phyloP scores from a whole-genome alignment of 2,113 vertebrate species.

The Lanius collurio region DNA sequence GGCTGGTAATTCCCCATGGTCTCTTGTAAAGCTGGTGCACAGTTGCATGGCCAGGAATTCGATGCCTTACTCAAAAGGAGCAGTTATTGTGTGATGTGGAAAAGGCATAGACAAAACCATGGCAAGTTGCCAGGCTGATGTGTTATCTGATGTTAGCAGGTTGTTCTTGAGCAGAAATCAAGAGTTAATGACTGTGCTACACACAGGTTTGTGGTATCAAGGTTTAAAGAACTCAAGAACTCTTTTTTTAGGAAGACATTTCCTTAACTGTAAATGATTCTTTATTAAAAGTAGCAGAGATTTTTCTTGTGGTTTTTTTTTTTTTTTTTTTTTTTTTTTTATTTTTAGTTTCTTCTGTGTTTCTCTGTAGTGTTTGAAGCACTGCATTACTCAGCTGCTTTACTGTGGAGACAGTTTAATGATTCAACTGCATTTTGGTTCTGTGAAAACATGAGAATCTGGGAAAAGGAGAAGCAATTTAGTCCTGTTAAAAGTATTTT shows the following conservation, averaged over 20 bases:
- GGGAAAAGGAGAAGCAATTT: neutral
- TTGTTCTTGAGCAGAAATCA: neutral
- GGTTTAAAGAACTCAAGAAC: neutral
- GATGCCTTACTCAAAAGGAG: neutral
- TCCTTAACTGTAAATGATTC: neutral
- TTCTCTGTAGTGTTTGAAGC: neutral
- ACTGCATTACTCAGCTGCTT: neutral
- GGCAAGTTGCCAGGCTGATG: constrained; percentile 7
- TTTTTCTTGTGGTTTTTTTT: neutral
- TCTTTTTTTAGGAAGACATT: neutral
- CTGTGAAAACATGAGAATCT: neutral
- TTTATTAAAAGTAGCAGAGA: neutral
- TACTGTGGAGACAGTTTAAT: neutral
- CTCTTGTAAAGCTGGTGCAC: neutral
- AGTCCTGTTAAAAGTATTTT: neutral
- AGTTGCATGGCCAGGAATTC: fast-evolving
- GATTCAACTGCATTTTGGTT: neutral
- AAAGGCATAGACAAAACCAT: neutral
- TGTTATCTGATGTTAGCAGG: neutral
- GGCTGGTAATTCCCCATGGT: neutral
- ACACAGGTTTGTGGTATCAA: neutral
- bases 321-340: neutral
- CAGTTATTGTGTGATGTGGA: neutral
- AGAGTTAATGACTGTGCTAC: neutral
- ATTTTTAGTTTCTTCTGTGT: neutral